Conservation (phyloP, 2,113 vertebrate species). For the Myanophis thanlyinensis region DNA sequence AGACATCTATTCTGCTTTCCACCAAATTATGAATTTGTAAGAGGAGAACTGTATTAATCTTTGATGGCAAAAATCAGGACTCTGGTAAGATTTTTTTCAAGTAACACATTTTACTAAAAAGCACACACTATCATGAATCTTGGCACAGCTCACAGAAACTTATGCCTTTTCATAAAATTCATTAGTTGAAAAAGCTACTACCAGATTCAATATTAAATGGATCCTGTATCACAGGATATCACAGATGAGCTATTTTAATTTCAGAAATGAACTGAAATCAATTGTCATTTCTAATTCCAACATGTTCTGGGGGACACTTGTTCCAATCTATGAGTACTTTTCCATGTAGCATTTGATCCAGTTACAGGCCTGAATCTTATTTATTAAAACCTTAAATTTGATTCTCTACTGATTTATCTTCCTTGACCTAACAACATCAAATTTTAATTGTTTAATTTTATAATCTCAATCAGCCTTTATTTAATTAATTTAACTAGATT, state of each 20-base stretch:
- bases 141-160: not conserved
- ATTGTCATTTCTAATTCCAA: not conserved
- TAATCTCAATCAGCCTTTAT: too few species aligned
- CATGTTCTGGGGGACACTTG: not conserved
- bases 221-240: not conserved
- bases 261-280: not conserved
- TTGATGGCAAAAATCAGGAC: not conserved
- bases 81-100: not conserved
- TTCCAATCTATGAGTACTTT: not conserved
- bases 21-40: not conserved
- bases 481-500: too few species aligned
- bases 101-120: not conserved
- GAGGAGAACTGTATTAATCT: not conserved
- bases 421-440: conserved; percentile 2
- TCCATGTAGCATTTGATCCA: not conserved
- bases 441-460: too few species aligned
- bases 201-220: not conserved
- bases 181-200: not conserved
- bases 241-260: not conserved
- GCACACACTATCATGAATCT: not conserved
- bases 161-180: not conserved
- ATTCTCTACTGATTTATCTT: not conserved
- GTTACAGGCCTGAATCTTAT: not conserved
- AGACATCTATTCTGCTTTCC: not conserved
- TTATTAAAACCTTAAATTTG: not conserved